Conservation (phyloP, 2,888 invertebrate species). For the Parascotia fuliginaria region DNA sequence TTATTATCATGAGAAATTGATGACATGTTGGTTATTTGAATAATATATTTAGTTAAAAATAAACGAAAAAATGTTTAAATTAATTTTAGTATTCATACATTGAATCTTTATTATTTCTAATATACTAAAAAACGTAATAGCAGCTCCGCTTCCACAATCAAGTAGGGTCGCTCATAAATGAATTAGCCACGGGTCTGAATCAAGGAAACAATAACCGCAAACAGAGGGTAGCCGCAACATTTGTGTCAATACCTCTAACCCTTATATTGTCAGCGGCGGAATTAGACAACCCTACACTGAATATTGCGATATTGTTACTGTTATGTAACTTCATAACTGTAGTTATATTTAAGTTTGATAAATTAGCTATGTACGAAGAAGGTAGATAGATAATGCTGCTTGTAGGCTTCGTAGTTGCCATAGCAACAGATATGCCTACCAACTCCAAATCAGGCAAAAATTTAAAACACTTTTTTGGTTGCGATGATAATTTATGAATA, state of each 20-base stretch:
- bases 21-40: no score
- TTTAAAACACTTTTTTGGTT: no score
- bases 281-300: slow-evolving; percentile 52
- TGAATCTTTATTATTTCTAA: slow-evolving; percentile 17
- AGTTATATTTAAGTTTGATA: slow-evolving; percentile 10
- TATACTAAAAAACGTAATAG: slow-evolving; percentile 17
- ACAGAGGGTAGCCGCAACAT: slow-evolving; percentile 74
- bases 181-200: slow-evolving; percentile 72
- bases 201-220: slow-evolving; percentile 82
- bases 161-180: slow-evolving; percentile 62
- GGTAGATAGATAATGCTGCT: background rate
- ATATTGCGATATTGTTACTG: slow-evolving; percentile 52
- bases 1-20: no score
- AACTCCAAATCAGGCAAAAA: no score
- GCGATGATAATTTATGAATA: no score
- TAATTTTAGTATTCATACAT: no score
- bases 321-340: slow-evolving; percentile 34
- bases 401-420: background rate
- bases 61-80: no score
- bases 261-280: slow-evolving; percentile 66
- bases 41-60: no score
- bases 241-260: slow-evolving; percentile 75
- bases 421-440: no score
- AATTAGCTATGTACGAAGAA: background rate
- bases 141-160: slow-evolving; percentile 50